Conservation (phyloP, 2,797 vertebrate species). For the Syndactyla subalaris region DNA sequence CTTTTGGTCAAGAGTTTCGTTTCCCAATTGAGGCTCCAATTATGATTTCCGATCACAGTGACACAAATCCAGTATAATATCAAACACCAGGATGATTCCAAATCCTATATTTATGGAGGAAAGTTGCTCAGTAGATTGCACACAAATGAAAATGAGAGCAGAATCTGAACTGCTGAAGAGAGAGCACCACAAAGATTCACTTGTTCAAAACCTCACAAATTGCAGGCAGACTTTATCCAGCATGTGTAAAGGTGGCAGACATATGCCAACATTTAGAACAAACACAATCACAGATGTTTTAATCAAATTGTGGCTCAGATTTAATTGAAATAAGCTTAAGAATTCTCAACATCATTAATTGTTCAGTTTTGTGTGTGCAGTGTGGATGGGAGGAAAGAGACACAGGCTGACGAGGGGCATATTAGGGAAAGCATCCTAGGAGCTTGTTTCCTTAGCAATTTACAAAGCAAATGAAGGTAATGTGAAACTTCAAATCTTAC, state of each 20-base stretch:
- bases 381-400: neutral
- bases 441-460: constrained; percentile 41
- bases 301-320: neutral
- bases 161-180: neutral
- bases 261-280: neutral
- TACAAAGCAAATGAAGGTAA: constrained; percentile 57
- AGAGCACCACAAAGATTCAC: neutral
- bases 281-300: neutral
- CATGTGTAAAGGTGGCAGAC: constrained; percentile 14
- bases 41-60: neutral
- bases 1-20: neutral
- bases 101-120: neutral
- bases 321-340: constrained; percentile 21
- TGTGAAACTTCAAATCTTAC: constrained; percentile 50
- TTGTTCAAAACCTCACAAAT: constrained; percentile 1
- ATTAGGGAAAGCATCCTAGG: neutral
- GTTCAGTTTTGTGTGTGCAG: neutral
- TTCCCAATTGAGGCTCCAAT: neutral
- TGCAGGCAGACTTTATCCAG: neutral
- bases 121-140: accelerated
- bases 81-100: neutral
- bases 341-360: neutral
- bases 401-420: neutral
- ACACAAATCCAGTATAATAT: neutral
- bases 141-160: neutral